Percentiles rank a stretch among this genome's conserved stretches.
phyloP scores from a whole-genome alignment of 30 jellyfish, hydroid and myxozoan species.

The Aurelia sp. region DNA sequence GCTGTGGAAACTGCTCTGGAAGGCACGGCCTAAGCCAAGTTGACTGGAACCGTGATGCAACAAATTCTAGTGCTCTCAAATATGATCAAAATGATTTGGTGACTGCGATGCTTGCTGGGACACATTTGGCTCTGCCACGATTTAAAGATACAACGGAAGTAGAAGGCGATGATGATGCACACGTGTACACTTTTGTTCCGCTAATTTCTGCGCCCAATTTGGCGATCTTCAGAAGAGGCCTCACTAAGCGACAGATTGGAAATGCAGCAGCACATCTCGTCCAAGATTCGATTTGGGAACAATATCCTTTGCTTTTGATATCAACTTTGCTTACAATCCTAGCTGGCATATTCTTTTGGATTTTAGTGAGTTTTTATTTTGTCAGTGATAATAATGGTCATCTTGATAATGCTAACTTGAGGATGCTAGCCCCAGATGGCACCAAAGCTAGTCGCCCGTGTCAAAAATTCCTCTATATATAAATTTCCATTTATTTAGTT shows the following conservation, averaged over 20 bases:
- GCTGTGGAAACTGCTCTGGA: conserved; percentile 69
- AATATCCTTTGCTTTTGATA: conserved; percentile 35
- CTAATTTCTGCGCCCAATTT: conserved; percentile 10
- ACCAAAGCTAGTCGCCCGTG: no score
- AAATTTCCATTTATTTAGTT: no score
- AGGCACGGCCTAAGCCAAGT: conserved; percentile 39
- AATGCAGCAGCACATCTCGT: conserved; percentile 31
- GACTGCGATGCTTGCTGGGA: conserved; percentile 36
- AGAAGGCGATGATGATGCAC: neutral
- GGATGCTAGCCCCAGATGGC: neutral
- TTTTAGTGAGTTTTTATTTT: conserved; percentile 26
- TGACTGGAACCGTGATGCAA: conserved; percentile 34
- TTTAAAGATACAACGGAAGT: conserved; percentile 3
- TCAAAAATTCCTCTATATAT: no score
- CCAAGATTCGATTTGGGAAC: conserved; percentile 21
- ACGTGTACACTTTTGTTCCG: conserved; percentile 15
- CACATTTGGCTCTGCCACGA: conserved; percentile 40
- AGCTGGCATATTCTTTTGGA: conserved; percentile 63
- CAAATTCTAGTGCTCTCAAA: conserved; percentile 17
- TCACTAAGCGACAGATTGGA: conserved; percentile 26
- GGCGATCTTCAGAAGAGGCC: conserved; percentile 19
- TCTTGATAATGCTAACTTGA: neutral
- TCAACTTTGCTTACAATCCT: conserved; percentile 15
- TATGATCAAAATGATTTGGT: neutral
- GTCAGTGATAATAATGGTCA: neutral